A percentile compares a stretch with the other conserved stretches of the same genome.
These are phyloP conservation scores for Acromyrmex heyeri DNA, from an alignment of 1,140 invertebrate genomes.

Conservation along the genomic window DNA sequence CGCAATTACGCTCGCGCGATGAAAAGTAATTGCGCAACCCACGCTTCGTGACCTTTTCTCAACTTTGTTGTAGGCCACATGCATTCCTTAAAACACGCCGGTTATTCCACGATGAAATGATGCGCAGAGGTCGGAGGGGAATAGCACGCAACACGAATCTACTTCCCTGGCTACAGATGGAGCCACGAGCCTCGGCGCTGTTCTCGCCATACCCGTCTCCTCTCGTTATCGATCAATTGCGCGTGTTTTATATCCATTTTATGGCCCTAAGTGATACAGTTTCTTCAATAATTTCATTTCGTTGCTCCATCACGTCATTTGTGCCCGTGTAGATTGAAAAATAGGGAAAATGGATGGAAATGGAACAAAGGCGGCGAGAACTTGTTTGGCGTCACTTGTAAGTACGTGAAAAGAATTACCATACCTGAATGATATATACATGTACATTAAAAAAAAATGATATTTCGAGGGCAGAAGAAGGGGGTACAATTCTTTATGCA, in stretches of 20 bases:
- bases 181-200: slow-evolving; percentile 53
- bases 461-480: too few relatives aligned
- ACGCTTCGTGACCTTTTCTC: slow-evolving; percentile 73
- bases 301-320: neutral
- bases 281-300: neutral
- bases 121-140: slow-evolving; percentile 20
- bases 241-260: neutral
- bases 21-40: slow-evolving; percentile 73
- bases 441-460: too few relatives aligned
- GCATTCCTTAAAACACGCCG: slow-evolving; percentile 39
- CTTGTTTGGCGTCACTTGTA: neutral
- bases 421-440: too few relatives aligned
- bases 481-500: too few relatives aligned
- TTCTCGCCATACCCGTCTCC: neutral
- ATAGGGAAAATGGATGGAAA: neutral
- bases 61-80: slow-evolving; percentile 67
- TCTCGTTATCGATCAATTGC: slow-evolving; percentile 4
- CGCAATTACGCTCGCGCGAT: slow-evolving; percentile 70
- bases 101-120: slow-evolving; percentile 49
- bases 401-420: neutral
- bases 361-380: neutral
- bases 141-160: slow-evolving; percentile 58
- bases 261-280: neutral
- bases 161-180: slow-evolving; percentile 65
- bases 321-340: neutral